Evolutionary conservation across 2,797 vertebrate species (phyloP), one percentile per base, ranked within the genome.

Genomic region (Pelochelys cantorii): DNA sequence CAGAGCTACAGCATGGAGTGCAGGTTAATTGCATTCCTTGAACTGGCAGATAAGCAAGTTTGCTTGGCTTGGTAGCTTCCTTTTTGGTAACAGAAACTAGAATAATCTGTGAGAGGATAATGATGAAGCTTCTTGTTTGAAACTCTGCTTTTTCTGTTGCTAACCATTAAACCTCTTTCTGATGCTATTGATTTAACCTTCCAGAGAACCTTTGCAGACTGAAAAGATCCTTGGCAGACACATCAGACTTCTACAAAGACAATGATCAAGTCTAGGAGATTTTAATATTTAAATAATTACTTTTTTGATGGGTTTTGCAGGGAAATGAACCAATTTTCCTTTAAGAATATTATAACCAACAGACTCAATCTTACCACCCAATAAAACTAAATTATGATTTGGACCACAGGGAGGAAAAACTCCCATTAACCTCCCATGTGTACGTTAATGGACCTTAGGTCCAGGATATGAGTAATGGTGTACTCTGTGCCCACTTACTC

Each of bases 11-110:
- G 94, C 80, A 29, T 91, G 75, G 90, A 57, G 78, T 31, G 80
- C 94, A 75, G 42, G 22, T 75, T 75, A 94, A 97, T 90, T 82
- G 93, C 96, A 96, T 95, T 96, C 93, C 93, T 90, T 85, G 93
- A 95, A 95, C 53, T 96, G 95, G 95, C 95, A 96, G 89, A 91
- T 82, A 89, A 96, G 90, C 82, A 94, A 90, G 92, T 97, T 96
- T 95, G 81, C 91, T 95, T 88, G 82, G 94, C 94, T 96, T 95
- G 90, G 80, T 84, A 79, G 34, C 75, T 96, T 90, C 87, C 65
- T 90, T 96, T 97, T 94, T 93, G 84, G 94, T 90, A 91, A 80
- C 88, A 92, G 86, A 86, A 82, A n/a, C 85, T 88, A 94, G 93
- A 94, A 95, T 91, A 91, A 62, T n/a, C 52, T 92, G 60, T 92